Evolutionary conservation across 1,140 invertebrate genomes (phyloP).

Genomic region (Cotesia chilonis): DNA sequence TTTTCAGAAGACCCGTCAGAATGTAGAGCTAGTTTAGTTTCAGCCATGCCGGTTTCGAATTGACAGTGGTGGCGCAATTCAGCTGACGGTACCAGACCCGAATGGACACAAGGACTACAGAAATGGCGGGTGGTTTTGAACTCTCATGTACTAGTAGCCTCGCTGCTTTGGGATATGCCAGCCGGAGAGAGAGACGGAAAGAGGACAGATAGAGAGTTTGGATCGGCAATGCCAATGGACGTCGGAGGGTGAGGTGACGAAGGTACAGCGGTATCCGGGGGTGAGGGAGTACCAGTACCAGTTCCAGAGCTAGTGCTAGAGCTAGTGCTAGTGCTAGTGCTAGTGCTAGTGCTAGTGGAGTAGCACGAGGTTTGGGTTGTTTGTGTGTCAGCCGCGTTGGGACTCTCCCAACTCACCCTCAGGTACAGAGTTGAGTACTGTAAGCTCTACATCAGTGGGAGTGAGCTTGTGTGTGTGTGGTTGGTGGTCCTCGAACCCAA

Average conservation of each 20-base stretch:
- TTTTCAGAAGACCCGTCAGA: neutral
- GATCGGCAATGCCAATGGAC: constrained; percentile 7
- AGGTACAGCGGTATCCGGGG: constrained; percentile 38
- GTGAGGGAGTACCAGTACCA: constrained; percentile 29
- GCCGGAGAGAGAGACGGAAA: constrained; percentile 19
- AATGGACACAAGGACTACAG: neutral
- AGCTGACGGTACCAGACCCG: constrained; percentile 27
- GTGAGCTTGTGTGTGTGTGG: constrained; percentile 2
- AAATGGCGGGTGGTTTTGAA: constrained; percentile 15
- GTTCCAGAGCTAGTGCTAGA: neutral
- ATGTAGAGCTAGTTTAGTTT: neutral
- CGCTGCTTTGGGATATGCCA: constrained; percentile 1
- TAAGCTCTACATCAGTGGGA: constrained; percentile 11
- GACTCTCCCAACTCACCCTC: constrained; percentile 41
- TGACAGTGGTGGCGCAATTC: constrained; percentile 37
- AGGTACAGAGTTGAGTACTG: constrained; percentile 22
- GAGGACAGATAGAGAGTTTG: constrained; percentile 4
- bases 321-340: constrained; percentile 23
- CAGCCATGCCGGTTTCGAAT: neutral
- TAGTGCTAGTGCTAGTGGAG: constrained; percentile 21
- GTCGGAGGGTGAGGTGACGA: constrained; percentile 30
- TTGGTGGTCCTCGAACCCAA: constrained; percentile 2
- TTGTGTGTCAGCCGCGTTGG: constrained; percentile 47
- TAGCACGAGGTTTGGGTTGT: constrained; percentile 40
- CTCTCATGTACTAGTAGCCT: constrained; percentile 2